Conservation (phyloP, 2,113 vertebrate genomes). For the Anguilla japonica region DNA sequence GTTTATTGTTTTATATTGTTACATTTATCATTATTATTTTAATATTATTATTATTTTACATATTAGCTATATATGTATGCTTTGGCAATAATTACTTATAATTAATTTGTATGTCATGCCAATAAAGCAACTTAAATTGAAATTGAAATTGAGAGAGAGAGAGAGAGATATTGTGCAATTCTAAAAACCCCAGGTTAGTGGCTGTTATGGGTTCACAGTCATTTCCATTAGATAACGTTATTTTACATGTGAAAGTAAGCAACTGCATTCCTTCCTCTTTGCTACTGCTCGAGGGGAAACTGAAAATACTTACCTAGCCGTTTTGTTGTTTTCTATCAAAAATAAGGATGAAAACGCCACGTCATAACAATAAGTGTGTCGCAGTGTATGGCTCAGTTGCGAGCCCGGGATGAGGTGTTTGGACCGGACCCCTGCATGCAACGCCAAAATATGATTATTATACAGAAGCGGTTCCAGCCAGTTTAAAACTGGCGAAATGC, state of each 20-base stretch:
- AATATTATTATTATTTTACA: too few relatives aligned
- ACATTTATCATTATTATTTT: too few relatives aligned
- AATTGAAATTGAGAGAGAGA: too few relatives aligned
- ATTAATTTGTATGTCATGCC: too few relatives aligned
- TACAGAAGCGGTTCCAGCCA: conserved; percentile 63
- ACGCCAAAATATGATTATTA: conserved; percentile 62
- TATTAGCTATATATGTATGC: too few relatives aligned
- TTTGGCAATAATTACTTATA: too few relatives aligned
- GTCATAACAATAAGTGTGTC: neutral
- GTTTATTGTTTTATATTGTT: too few relatives aligned
- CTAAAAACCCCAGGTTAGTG: neutral
- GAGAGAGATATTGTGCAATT: neutral
- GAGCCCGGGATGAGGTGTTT: neutral
- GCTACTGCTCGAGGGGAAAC: neutral
- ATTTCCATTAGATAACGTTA: neutral
- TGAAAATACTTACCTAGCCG: neutral
- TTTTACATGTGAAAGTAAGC: neutral
- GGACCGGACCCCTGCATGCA: conserved; percentile 9
- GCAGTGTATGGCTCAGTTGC: neutral
- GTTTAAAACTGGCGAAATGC: conserved; percentile 49
- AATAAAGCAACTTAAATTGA: too few relatives aligned
- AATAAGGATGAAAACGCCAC: neutral
- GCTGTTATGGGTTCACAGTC: neutral
- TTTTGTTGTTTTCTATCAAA: neutral
- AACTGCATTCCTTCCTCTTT: neutral